phyloP scores from a whole-genome alignment of 2,113 vertebrate genomes.

The Notothenia coriiceps region DNA sequence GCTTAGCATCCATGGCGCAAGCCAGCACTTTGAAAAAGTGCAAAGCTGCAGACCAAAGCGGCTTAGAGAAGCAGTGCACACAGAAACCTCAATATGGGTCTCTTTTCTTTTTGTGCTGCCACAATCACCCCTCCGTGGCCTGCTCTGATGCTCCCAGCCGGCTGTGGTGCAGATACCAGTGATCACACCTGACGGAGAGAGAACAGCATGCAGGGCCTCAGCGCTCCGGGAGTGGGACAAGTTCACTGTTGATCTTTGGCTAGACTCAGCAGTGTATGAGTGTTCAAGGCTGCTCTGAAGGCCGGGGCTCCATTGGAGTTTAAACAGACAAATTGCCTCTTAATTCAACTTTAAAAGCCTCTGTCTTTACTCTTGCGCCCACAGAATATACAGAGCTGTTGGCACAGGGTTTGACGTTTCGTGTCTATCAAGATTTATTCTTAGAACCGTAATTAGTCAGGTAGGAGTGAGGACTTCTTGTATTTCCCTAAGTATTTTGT shows the following conservation, averaged over 20 bases:
- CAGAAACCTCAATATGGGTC: slow-evolving; percentile 57
- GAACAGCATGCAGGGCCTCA: slow-evolving; percentile 36
- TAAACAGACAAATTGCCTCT: slow-evolving; percentile 12
- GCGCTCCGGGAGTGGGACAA: slow-evolving; percentile 42
- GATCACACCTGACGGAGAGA: slow-evolving; percentile 65
- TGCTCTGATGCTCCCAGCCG: slow-evolving; percentile 59
- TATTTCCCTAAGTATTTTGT: slow-evolving; percentile 7
- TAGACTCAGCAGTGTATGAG: slow-evolving; percentile 16
- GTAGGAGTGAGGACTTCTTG: background rate
- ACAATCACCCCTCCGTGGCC: slow-evolving; percentile 43
- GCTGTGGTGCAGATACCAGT: slow-evolving; percentile 52
- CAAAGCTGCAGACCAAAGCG: slow-evolving; percentile 75
- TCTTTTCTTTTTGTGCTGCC: slow-evolving; percentile 45
- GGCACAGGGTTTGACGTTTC: background rate
- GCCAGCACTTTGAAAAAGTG: slow-evolving; percentile 77
- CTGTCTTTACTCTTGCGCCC: background rate
- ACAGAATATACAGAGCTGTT: background rate
- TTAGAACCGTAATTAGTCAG: slow-evolving; percentile 15
- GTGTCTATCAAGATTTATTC: slow-evolving; percentile 21
- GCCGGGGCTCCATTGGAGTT: slow-evolving; percentile 14
- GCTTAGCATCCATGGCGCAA: slow-evolving; percentile 68
- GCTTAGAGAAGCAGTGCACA: slow-evolving; percentile 70
- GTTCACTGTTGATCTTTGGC: slow-evolving; percentile 55
- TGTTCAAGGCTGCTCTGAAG: slow-evolving; percentile 8
- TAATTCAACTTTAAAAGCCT: background rate